Percentiles rank a stretch among this genome's conserved stretches.
Evolutionary conservation across 2,797 vertebrate genomes (phyloP).

Genomic region (Mormyrops attenuatus): DNA sequence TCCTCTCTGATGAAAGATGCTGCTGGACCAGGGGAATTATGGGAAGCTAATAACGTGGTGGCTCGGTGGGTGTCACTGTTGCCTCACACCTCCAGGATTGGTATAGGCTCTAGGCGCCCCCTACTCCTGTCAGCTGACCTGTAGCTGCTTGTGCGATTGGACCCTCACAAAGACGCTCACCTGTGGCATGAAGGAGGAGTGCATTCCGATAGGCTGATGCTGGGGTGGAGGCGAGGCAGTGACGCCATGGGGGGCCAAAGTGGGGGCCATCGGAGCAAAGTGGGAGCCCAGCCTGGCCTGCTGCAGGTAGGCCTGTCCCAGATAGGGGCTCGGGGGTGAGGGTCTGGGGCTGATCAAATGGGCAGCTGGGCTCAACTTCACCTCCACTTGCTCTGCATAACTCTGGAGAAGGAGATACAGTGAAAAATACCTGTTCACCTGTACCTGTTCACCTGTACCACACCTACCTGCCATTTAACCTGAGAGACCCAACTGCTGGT

Average conservation of each 20-base stretch:
- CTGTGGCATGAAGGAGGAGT: conserved; percentile 69
- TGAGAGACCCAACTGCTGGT: not conserved
- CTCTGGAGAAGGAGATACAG: conserved; percentile 62
- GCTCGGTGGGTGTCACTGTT: not conserved
- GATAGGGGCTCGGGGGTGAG: conserved; percentile 79
- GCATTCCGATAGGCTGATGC: conserved; percentile 49
- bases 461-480: not conserved
- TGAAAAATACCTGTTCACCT: not conserved
- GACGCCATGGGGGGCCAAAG: conserved; percentile 28
- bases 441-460: not conserved
- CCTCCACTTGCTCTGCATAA: conserved; percentile 83
- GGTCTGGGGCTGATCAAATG: conserved; percentile 84
- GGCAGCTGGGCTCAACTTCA: conserved; percentile 76
- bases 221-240: conserved; percentile 70
- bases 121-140: not conserved
- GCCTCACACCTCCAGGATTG: not conserved
- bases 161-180: not conserved
- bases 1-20: not conserved
- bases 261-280: not conserved
- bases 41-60: not conserved
- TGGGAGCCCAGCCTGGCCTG: conserved; percentile 1
- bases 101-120: not conserved
- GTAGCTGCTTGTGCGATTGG: conserved; percentile 41
- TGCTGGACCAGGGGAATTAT: not conserved
- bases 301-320: conserved; percentile 70